A percentile compares a stretch with the other conserved stretches of the same genome.
Conservation (phyloP, 2,888 invertebrate genomes). For the Cataglyphis cursor region DNA sequence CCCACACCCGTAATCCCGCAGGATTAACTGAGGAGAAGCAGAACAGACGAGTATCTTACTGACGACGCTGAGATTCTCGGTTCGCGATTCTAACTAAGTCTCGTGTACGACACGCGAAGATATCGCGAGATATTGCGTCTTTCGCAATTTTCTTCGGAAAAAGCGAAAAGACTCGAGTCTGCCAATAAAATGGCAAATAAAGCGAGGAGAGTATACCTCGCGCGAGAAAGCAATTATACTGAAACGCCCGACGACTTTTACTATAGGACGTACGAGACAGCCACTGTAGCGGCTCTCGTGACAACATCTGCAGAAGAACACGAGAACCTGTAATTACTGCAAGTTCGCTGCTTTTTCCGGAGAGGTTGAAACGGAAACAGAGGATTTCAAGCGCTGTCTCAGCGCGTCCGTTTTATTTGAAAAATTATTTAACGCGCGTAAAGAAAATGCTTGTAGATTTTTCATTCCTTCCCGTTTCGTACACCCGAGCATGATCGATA, state of each 20-base stretch:
- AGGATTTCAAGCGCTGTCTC: neutral
- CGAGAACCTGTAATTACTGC: constrained; percentile 33
- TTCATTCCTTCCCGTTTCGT: neutral
- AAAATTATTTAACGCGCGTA: constrained; percentile 3
- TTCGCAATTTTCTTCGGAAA: constrained; percentile 16
- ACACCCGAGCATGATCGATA: neutral
- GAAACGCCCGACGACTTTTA: constrained; percentile 22
- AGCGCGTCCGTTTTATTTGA: neutral
- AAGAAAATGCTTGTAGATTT: neutral
- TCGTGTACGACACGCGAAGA: neutral
- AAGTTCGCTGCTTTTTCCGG: neutral
- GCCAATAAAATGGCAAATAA: constrained; percentile 26
- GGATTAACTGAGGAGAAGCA: constrained; percentile 28
- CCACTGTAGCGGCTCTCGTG: constrained; percentile 30
- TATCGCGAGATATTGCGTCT: neutral
- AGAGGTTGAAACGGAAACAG: neutral
- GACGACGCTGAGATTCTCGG: constrained; percentile 9
- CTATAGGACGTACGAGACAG: neutral
- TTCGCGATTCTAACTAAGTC: neutral
- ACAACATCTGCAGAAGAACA: constrained; percentile 33
- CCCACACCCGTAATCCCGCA: constrained; percentile 29
- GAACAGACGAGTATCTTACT: constrained; percentile 11
- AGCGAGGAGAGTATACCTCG: neutral
- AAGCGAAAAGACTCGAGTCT: neutral
- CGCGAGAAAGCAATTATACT: constrained; percentile 41